A percentile compares a stretch with the other conserved stretches of the same genome.
These are phyloP conservation scores for Diplogasteroides magnus DNA, from an alignment of 1,140 invertebrate genomes.

Conservation along the genomic window DNA sequence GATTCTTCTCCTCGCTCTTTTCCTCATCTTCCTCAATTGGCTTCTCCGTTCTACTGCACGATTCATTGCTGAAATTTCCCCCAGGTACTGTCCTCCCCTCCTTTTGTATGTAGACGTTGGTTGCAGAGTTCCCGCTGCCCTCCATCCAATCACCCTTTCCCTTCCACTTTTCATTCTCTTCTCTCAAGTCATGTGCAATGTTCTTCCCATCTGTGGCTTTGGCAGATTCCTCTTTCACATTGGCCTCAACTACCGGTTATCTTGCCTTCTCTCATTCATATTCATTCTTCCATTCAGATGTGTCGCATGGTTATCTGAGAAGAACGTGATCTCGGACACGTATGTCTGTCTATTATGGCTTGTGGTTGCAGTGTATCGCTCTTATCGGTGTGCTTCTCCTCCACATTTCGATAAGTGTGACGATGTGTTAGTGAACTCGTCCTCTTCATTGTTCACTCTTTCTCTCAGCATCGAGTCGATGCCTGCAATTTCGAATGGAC, in stretches of 20 bases:
- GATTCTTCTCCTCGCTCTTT: conserved; percentile 8
- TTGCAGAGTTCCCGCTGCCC: conserved; percentile 13
- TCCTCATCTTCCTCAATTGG: conserved; percentile 6
- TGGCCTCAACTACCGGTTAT: conserved; percentile 4
- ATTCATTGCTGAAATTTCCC: conserved; percentile 20
- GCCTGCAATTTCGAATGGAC: conserved; percentile 37
- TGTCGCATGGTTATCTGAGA: conserved; percentile 35
- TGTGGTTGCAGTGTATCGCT: conserved; percentile 37
- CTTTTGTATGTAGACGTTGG: too few relatives aligned
- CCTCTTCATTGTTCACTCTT: conserved; percentile 10
- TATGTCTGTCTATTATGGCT: conserved; percentile 36
- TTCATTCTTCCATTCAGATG: conserved; percentile 10
- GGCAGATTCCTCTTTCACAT: not conserved
- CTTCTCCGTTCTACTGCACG: conserved; percentile 16
- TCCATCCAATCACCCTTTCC: conserved; percentile 9
- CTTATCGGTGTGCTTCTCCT: conserved; percentile 29
- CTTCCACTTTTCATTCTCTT: conserved; percentile 4
- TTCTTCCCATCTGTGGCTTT: not conserved
- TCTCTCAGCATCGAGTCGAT: conserved; percentile 48
- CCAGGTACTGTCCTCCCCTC: conserved; percentile 10
- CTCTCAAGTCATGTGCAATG: conserved; percentile 6
- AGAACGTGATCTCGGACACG: too few relatives aligned
- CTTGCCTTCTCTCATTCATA: conserved; percentile 9
- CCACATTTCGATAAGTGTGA: conserved; percentile 28
- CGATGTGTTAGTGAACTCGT: conserved; percentile 37